Percentiles rank a stretch among this genome's conserved stretches.
These are phyloP conservation scores for Mesaphorura yosii DNA, from an alignment of 1,140 invertebrate genomes.

Conservation along the genomic window DNA sequence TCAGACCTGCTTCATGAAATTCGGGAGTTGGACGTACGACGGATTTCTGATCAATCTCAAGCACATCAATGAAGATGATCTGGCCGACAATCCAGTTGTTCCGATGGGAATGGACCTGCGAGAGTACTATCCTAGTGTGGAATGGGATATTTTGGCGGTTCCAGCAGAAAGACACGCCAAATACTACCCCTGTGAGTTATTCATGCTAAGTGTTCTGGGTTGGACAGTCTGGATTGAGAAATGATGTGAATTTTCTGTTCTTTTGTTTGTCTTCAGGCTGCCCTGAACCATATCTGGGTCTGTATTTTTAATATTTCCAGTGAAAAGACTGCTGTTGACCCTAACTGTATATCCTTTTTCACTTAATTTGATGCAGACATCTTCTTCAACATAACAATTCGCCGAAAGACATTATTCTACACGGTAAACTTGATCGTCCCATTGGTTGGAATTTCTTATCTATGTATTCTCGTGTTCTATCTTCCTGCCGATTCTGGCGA, in stretches of 20 bases:
- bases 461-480: slow-evolving; percentile 91
- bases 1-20: slow-evolving; percentile 91
- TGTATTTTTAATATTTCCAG: slow-evolving; percentile 16
- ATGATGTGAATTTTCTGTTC: not conserved
- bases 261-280: slow-evolving; percentile 76
- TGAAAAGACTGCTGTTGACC: not conserved
- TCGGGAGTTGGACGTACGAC: slow-evolving; percentile 97
- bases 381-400: slow-evolving; percentile 93
- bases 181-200: not conserved
- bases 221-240: too few relatives aligned
- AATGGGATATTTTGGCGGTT: slow-evolving; percentile 94
- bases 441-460: slow-evolving; percentile 81
- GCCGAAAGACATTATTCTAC: slow-evolving; percentile 90
- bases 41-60: slow-evolving; percentile 84
- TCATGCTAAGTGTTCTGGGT: not conserved
- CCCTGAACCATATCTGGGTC: slow-evolving; percentile 71
- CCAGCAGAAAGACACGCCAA: slow-evolving; percentile 45
- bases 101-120: slow-evolving; percentile 80
- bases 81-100: slow-evolving; percentile 61
- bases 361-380: slow-evolving; percentile 55
- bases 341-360: not conserved
- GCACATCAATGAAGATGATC: slow-evolving; percentile 78
- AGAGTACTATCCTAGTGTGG: slow-evolving; percentile 90
- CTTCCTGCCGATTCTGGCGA: slow-evolving; percentile 96
- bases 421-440: slow-evolving; percentile 91